Base-by-base conservation (phyloP, 2,888 invertebrate species). In the Blastobasis adustella region DNA sequence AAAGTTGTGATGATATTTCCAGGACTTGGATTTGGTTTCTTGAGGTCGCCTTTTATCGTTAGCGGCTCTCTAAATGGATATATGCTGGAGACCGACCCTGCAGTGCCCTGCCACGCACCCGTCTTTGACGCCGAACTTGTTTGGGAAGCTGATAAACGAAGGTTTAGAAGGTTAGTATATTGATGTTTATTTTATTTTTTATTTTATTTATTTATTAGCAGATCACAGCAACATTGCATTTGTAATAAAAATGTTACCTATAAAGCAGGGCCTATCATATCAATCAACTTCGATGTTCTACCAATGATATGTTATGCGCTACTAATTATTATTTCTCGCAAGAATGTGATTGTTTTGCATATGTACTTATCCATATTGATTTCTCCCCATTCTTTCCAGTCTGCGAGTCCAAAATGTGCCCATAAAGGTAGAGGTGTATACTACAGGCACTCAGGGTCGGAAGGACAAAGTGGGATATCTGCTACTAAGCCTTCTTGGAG, bases 101-200 rank as follows among this genome's bases (percentile, higher is more conserved):
- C 90, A 6, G 83, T 90, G 2, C 87, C 92, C 0, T 82, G 86
- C 39, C 88, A 90, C 47, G 80, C 89, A 51, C 92, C 93, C 0
- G 78, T 90, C 46, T 94, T 94, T 69, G 92, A 92, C 57, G 93
- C 92, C 36, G 93, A 94, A 71, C 90, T 95, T 51, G 91, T 94
- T 49, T 95, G 95, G 95, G 94, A 95, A 74, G 92, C 93, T 4
- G 93, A 93, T 61, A 93, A 93, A 77, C 90, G 90, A 61, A 89
- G 91, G 54, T 87, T 95, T 59, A 90, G 94, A 63, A 91, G 91
- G 92, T 92, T 76, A 55, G 66, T 49, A 51, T 42, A 54, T 49
- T 49, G 53, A 10, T 49, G 38, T 45, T 52, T 45, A 43, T 47
- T 10, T 46, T 5, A 4, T 43, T 45, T 7, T 40, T 39, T 6